Evolutionary conservation across 2,113 vertebrate species (phyloP), one percentile per base, ranked within the genome.

Genomic region (Percina caprodes): DNA sequence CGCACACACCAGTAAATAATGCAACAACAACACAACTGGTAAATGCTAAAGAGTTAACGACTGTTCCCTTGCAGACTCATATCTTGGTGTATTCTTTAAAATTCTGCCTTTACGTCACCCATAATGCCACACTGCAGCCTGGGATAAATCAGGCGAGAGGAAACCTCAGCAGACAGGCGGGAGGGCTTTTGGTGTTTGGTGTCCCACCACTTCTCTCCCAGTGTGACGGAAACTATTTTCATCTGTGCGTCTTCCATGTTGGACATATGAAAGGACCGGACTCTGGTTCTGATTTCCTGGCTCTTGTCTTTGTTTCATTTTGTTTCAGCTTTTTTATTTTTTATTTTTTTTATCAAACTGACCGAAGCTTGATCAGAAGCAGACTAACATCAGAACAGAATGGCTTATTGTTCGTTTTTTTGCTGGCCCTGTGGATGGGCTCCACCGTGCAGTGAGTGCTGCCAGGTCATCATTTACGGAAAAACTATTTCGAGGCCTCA

Each of bases 231-330:
- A 89, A 89, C 73, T 65, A 18, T 67, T 83, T 77, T 80, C 82
- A 77, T 83, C 26, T 85, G 82, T 59, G 82, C 48, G 33, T 39
- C 42, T 58, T 84, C 83, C 67, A 70, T 39, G 61, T 77, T 51
- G 55, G 61, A 49, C 60, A 33, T 26, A 24, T 45, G 48, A 84
- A 76, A 69, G 74, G 58, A 55, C 12, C 59, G 2, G n/a, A 16
- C 80, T 74, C 87, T 84, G 87, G 60, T 59, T 75, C 42, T 80
- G 68, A 82, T 82, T 84, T 84, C 76, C 79, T 65, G 56, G 7
- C 59, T 58, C 49, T 58, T n/a, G 12, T 23, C 30, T 71, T 58
- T 49, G 30, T 68, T 68, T 79, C 66, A 23, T 67, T 81, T 48
- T 15, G 42, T 69, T 70, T 84, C 35, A 51, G 63, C 42, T 62